These are phyloP conservation scores for Ariopsis seemanni DNA, from an alignment of 2,113 vertebrate species.

Conservation along the genomic window DNA sequence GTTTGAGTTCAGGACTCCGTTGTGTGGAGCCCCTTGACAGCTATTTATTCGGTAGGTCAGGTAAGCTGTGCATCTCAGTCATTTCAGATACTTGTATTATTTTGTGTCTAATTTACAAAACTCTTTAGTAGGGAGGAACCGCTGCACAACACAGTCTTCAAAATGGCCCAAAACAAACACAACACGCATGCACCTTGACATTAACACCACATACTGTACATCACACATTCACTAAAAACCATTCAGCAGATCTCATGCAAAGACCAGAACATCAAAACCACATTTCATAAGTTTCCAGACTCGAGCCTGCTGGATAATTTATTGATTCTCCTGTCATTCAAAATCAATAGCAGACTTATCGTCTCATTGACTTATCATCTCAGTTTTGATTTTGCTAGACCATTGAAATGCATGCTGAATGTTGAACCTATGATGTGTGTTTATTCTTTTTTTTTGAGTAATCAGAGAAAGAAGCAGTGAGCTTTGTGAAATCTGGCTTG, in stretches of 20 bases:
- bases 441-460: not conserved
- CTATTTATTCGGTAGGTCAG: slow-evolving; percentile 71
- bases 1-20: slow-evolving; percentile 62
- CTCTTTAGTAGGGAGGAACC: slow-evolving; percentile 42
- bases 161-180: slow-evolving; percentile 25
- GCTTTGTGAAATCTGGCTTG: not conserved
- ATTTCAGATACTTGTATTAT: slow-evolving; percentile 51
- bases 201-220: not conserved
- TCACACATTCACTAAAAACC: slow-evolving; percentile 5
- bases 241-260: not conserved
- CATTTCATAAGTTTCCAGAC: not conserved
- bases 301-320: not conserved
- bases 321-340: not conserved
- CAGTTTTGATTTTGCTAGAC: not conserved
- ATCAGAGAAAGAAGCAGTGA: not conserved
- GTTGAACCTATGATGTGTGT: not conserved
- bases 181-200: slow-evolving; percentile 1
- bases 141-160: not conserved
- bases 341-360: not conserved
- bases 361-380: not conserved
- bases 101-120: slow-evolving; percentile 58
- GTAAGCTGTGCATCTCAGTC: slow-evolving; percentile 68
- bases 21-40: slow-evolving; percentile 68
- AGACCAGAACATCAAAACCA: slow-evolving; percentile 5
- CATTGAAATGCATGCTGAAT: not conserved